Base-by-base conservation (phyloP, 2,888 invertebrate genomes). In the Saturnia pavonia region DNA sequence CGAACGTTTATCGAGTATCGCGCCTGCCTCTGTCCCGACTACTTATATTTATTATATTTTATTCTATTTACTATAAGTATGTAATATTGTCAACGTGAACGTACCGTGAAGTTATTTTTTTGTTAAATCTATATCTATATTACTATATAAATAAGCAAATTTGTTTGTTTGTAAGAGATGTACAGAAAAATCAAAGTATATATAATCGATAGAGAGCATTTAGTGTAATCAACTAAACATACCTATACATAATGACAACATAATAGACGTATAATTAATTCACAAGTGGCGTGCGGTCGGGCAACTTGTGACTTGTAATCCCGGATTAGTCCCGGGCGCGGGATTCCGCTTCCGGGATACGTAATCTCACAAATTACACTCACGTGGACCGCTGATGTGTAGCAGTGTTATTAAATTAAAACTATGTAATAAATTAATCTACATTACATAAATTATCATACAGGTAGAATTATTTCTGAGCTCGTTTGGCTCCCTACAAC, bases 321-420 rank as follows among this genome's bases (percentile, higher is more conserved):
- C 77, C 71, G 76, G 81, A 76, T 78, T 80, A 80, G 69, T 73
- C 73, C 76, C 76, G 72, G 72, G 67, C 69, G 67, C 69, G 74
- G 74, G 65, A 40, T 40, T 12, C 67, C 66, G 68, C 72, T 69
- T 71, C 71, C 71, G 72, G 71, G 70, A 40, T 69, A 68, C 67
- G 74, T 83, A 82, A 82, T 85, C 82, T 80, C 78, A 78, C 80
- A 78, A 81, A 83, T 82, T 80, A 83, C 82, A 80, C 78, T 74
- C 80, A 76, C 78, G 78, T 77, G 78, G 76, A 60, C 27, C 27
- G 12, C 8, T 14, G 57, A 60, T 60, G 12, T 60, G 14, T 77
- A 74, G 74, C 75, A 75, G 76, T 78, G 81, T 81, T 84, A 82
- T 80, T 80, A 77, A 82, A 83, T 85, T 81, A 80, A 81, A 81